phyloP scores from a whole-genome alignment of 2,113 vertebrate species.

The Callorhinus ursinus region DNA sequence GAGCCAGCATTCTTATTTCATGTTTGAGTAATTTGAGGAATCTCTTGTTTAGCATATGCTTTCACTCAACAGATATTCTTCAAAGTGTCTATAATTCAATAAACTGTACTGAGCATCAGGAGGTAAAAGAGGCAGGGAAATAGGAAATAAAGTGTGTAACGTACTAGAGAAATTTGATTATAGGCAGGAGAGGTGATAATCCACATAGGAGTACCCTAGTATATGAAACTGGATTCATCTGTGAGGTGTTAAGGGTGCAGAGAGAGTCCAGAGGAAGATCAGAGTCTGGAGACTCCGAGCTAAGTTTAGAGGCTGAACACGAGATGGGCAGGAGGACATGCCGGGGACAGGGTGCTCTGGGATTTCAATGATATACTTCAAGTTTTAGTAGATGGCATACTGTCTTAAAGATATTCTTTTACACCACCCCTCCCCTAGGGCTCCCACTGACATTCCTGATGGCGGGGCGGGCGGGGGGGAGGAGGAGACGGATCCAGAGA shows the following conservation, averaged over 20 bases:
- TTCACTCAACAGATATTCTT: neutral
- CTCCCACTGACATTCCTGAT: neutral
- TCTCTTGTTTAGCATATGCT: neutral
- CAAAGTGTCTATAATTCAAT: neutral
- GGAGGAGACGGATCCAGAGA: neutral
- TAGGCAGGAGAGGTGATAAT: neutral
- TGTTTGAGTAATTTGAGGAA: neutral
- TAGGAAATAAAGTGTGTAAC: neutral
- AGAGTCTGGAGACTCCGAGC: accelerated
- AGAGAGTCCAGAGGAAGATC: neutral
- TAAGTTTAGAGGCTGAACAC: neutral
- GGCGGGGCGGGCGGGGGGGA: too few species aligned
- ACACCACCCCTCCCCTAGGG: too few species aligned
- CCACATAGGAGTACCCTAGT: accelerated
- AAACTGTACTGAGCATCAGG: neutral
- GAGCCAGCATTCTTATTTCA: neutral
- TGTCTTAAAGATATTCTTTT: neutral
- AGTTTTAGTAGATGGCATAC: neutral
- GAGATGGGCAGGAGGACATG: too few species aligned
- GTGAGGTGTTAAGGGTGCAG: neutral
- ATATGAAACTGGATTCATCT: neutral
- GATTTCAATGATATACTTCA: neutral
- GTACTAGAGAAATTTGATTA: neutral
- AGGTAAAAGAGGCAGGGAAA: neutral
- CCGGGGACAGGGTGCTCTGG: neutral